Conservation (phyloP, 2,113 vertebrate genomes). For the Gobius niger region DNA sequence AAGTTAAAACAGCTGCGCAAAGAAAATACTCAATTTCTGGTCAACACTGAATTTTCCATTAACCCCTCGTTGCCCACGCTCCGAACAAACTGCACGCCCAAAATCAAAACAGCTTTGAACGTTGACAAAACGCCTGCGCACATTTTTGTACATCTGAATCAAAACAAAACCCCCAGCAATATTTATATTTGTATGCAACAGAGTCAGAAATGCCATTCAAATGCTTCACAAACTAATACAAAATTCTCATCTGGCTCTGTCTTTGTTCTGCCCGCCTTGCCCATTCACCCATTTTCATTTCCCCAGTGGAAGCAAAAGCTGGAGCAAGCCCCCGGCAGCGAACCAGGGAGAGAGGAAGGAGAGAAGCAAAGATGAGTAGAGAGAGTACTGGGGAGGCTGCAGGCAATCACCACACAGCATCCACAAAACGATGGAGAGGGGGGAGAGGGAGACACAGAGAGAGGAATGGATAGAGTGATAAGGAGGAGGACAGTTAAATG, state of each 20-base stretch:
- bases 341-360: not conserved
- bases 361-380: conserved; percentile 3
- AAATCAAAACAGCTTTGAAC: too few relatives aligned
- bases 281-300: conserved; percentile 34
- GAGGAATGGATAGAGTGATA: conserved; percentile 42
- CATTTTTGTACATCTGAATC: not conserved
- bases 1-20: too few relatives aligned
- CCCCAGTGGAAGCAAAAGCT: conserved; percentile 18
- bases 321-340: conserved; percentile 28
- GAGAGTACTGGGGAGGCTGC: conserved; percentile 31
- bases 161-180: not conserved
- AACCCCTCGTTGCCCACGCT: too few relatives aligned
- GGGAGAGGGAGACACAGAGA: conserved; percentile 40
- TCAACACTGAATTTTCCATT: too few relatives aligned
- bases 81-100: too few relatives aligned
- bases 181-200: not conserved
- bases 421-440: conserved; percentile 4
- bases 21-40: too few relatives aligned
- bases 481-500: conserved; percentile 53
- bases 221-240: not conserved
- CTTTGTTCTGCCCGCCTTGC: conserved; percentile 17
- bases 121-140: too few relatives aligned
- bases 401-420: conserved; percentile 47
- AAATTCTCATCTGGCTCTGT: conserved; percentile 29
- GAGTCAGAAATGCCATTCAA: too few relatives aligned